These are phyloP conservation scores for Dipodomys spectabilis DNA, from an alignment of 2,113 vertebrate genomes.

Conservation along the genomic window DNA sequence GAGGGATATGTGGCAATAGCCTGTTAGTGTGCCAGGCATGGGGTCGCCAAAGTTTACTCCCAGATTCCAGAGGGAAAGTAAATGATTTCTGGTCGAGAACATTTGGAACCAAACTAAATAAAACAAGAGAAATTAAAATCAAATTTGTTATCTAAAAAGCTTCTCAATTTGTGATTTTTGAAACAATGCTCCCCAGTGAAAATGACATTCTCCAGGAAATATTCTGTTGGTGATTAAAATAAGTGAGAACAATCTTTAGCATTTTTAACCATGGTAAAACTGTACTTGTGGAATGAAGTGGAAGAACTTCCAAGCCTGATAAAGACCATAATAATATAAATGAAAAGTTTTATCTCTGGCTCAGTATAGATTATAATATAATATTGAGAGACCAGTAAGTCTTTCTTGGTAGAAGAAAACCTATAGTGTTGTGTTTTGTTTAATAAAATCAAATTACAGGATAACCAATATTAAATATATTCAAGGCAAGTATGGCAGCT, in stretches of 20 bases:
- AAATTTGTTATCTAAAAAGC: constrained; percentile 21
- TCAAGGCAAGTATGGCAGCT: background rate
- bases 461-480: constrained; percentile 37
- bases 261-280: constrained; percentile 29
- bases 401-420: constrained; percentile 45
- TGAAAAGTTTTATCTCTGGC: background rate
- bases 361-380: constrained; percentile 25
- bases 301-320: constrained; percentile 50
- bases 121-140: constrained; percentile 53
- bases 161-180: constrained; percentile 46
- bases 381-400: background rate
- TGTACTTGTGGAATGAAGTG: constrained; percentile 35
- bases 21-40: constrained; percentile 17
- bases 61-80: constrained; percentile 77
- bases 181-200: constrained; percentile 40
- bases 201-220: constrained; percentile 38
- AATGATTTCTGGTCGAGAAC: constrained; percentile 82
- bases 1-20: constrained; percentile 52
- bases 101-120: constrained; percentile 84
- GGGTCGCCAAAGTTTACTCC: constrained; percentile 56
- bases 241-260: constrained; percentile 41
- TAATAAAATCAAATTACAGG: constrained; percentile 54
- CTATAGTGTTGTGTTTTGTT: constrained; percentile 19
- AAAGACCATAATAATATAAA: background rate
- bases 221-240: background rate